phyloP scores from a whole-genome alignment of 2,113 vertebrate species.

The Otus sunia region DNA sequence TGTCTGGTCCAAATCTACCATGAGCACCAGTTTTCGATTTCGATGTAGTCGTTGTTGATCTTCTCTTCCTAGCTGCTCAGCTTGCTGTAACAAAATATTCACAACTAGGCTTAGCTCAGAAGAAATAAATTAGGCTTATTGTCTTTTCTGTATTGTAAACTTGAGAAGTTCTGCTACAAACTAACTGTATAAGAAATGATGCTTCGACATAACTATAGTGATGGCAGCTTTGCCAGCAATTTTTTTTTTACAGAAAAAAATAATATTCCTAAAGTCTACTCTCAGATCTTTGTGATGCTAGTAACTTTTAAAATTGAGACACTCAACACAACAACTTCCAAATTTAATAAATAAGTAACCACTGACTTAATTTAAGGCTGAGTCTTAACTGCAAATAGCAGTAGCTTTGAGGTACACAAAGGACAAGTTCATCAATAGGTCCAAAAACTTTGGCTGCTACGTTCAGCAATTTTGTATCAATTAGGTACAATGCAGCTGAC shows the following conservation, averaged over 20 bases:
- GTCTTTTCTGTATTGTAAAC: not conserved
- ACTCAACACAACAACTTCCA: not conserved
- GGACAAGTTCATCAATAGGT: not conserved
- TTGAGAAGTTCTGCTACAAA: not conserved
- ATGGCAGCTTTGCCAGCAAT: not conserved
- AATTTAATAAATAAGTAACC: not conserved
- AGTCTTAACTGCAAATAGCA: not conserved
- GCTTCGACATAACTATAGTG: not conserved
- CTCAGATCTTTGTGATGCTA: not conserved
- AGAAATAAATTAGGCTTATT: not conserved
- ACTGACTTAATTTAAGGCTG: not conserved
- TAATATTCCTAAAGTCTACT: not conserved
- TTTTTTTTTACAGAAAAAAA: not conserved
- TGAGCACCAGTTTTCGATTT: conserved; percentile 92
- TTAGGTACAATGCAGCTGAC: accelerated
- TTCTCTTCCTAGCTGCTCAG: conserved; percentile 89
- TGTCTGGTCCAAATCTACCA: conserved; percentile 98
- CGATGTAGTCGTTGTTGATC: conserved; percentile 93
- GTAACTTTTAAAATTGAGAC: not conserved
- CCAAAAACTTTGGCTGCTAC: not conserved
- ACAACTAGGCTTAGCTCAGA: not conserved
- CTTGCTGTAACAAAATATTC: conserved; percentile 81
- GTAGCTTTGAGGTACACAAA: not conserved
- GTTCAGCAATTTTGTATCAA: not conserved
- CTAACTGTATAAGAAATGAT: not conserved